phyloP scores from a whole-genome alignment of 2,113 vertebrate genomes.

The Labeo catla region DNA sequence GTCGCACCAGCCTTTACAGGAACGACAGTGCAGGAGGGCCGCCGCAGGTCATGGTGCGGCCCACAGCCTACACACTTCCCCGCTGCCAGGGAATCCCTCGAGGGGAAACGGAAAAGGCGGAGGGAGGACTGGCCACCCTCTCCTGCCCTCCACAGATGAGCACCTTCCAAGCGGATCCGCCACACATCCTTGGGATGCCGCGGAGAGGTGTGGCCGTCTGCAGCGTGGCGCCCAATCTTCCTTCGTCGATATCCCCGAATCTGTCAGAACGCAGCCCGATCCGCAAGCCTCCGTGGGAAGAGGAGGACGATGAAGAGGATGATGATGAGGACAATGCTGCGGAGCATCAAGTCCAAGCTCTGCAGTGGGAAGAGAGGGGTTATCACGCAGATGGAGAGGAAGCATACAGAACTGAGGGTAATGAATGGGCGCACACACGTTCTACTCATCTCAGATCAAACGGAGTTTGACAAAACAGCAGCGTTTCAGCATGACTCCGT shows the following conservation, averaged over 20 bases:
- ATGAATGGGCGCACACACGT: conserved; percentile 9
- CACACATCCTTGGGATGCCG: conserved; percentile 78
- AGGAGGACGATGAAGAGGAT: conserved; percentile 73
- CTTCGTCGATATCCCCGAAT: conserved; percentile 76
- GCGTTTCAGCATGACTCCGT: background rate
- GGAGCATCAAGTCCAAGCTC: conserved; percentile 6
- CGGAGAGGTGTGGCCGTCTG: conserved; percentile 92
- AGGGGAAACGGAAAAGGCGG: conserved; percentile 60
- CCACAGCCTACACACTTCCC: conserved; percentile 82
- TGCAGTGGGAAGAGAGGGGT: conserved; percentile 71
- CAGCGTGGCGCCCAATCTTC: conserved; percentile 94
- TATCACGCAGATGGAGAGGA: conserved; percentile 69
- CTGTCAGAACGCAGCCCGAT: conserved; percentile 85
- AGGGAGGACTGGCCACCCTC: background rate
- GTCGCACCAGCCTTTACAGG: conserved; percentile 64
- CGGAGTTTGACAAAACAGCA: conserved; percentile 14
- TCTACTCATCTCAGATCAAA: conserved; percentile 5
- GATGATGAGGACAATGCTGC: conserved; percentile 59
- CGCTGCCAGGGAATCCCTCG: conserved; percentile 61
- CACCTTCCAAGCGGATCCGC: conserved; percentile 86
- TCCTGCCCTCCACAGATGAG: conserved; percentile 79
- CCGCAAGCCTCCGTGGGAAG: conserved; percentile 90
- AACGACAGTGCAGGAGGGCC: conserved; percentile 79
- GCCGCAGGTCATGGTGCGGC: conserved; percentile 90
- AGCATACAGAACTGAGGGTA: conserved; percentile 68